These are phyloP conservation scores for Oryzias woworae DNA, from an alignment of 2,113 vertebrate genomes.

Conservation along the genomic window DNA sequence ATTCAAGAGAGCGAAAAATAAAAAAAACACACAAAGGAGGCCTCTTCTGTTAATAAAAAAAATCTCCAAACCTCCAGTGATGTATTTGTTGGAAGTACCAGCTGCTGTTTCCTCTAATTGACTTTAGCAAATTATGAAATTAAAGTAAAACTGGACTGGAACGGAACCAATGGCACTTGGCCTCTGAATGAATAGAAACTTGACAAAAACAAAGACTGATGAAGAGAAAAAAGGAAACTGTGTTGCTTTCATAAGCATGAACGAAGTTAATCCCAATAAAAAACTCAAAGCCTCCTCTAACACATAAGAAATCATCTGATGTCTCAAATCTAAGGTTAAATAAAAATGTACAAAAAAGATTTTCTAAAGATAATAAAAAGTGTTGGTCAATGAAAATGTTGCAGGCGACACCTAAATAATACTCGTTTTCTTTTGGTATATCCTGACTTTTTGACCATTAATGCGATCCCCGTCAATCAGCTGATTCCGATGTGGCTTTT, in stretches of 20 bases:
- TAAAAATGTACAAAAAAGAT: too few species aligned
- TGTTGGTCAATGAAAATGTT: too few species aligned
- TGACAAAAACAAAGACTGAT: neutral
- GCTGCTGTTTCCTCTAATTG: slow-evolving; percentile 13
- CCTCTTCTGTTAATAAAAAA: neutral
- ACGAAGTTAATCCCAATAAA: neutral
- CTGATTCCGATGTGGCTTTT: too few species aligned
- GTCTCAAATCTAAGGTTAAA: too few species aligned
- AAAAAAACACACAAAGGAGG: neutral
- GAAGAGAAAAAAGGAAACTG: slow-evolving; percentile 1
- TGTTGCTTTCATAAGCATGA: neutral
- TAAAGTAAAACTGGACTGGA: slow-evolving; percentile 9
- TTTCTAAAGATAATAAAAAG: too few species aligned
- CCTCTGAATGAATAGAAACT: neutral
- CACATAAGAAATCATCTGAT: too few species aligned
- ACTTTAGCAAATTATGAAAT: slow-evolving; percentile 9
- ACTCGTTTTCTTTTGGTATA: too few species aligned
- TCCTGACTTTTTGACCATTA: too few species aligned
- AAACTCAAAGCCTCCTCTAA: neutral
- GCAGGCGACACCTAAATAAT: too few species aligned
- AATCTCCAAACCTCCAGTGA: slow-evolving; percentile 2
- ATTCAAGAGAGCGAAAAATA: too few species aligned
- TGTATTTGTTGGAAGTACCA: slow-evolving; percentile 10
- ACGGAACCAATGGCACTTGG: slow-evolving; percentile 1
- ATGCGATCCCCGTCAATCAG: too few species aligned